Evolutionary conservation across 2,888 invertebrate genomes (phyloP).

Genomic region (Cataglyphis cursor): DNA sequence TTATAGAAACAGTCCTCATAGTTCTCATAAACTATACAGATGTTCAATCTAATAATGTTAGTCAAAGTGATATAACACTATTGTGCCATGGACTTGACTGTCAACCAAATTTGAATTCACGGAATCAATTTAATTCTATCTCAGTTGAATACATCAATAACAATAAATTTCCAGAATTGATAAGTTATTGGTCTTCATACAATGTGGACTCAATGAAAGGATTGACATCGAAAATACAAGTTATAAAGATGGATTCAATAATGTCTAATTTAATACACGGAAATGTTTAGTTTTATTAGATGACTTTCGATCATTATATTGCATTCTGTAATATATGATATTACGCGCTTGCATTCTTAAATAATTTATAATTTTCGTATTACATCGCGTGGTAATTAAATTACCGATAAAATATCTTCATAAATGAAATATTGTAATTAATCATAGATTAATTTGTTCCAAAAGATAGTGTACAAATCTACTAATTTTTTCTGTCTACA

Average conservation of each 20-base stretch:
- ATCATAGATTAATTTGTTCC: background rate
- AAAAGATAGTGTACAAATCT: background rate
- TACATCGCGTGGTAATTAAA: background rate
- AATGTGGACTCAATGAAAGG: slow-evolving; percentile 68
- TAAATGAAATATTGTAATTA: background rate
- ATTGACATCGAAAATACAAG: slow-evolving; percentile 82
- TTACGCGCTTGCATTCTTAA: slow-evolving; percentile 16
- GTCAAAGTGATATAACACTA: slow-evolving; percentile 92
- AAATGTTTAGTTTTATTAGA: slow-evolving; percentile 48
- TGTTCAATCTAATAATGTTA: slow-evolving; percentile 92
- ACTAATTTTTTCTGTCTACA: background rate
- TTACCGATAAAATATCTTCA: background rate
- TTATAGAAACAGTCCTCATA: slow-evolving; percentile 92
- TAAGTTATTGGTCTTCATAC: slow-evolving; percentile 89
- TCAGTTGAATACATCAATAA: slow-evolving; percentile 91
- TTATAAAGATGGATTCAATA: slow-evolving; percentile 81
- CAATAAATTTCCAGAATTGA: slow-evolving; percentile 92
- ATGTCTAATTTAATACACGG: slow-evolving; percentile 56
- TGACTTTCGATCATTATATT: slow-evolving; percentile 1
- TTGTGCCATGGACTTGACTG: slow-evolving; percentile 90
- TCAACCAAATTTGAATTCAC: slow-evolving; percentile 92
- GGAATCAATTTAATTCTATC: slow-evolving; percentile 91
- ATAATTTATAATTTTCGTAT: slow-evolving; percentile 1
- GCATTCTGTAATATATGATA: slow-evolving; percentile 1
- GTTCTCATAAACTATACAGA: slow-evolving; percentile 93